phyloP scores from a whole-genome alignment of 2,113 vertebrate species.

The Brevimyrus niger region DNA sequence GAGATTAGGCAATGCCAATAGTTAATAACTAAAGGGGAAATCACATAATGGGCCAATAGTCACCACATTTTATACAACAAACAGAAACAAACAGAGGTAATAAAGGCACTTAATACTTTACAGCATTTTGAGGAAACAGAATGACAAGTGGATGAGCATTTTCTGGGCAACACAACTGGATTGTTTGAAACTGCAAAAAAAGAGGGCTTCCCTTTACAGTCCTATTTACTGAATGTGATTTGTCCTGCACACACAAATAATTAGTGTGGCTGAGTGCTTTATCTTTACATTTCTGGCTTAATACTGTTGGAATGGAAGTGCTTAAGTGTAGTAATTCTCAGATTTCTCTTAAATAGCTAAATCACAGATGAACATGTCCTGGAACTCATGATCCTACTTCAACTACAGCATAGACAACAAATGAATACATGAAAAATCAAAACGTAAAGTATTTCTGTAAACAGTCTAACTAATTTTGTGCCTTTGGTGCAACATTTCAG shows the following conservation, averaged over 20 bases:
- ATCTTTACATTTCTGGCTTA: not conserved
- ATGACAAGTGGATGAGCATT: not conserved
- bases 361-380: not conserved
- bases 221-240: not conserved
- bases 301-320: not conserved
- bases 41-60: slow-evolving; percentile 9
- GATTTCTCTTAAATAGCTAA: not conserved
- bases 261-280: no score
- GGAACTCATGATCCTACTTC: not conserved
- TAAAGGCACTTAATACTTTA: not conserved
- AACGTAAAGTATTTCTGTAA: not conserved
- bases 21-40: not conserved
- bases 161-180: not conserved
- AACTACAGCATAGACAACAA: not conserved
- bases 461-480: not conserved
- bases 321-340: slow-evolving; percentile 3
- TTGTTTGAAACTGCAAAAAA: not conserved
- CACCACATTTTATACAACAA: not conserved
- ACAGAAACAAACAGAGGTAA: slow-evolving; percentile 2
- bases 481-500: not conserved
- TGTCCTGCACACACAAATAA: not conserved
- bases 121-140: slow-evolving; percentile 3
- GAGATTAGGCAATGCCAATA: not conserved
- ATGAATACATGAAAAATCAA: not conserved
- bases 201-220: not conserved